Evolutionary conservation across 2,113 vertebrate genomes (phyloP), one percentile per base, ranked within the genome.

Genomic region (Ranitomeya imitator): DNA sequence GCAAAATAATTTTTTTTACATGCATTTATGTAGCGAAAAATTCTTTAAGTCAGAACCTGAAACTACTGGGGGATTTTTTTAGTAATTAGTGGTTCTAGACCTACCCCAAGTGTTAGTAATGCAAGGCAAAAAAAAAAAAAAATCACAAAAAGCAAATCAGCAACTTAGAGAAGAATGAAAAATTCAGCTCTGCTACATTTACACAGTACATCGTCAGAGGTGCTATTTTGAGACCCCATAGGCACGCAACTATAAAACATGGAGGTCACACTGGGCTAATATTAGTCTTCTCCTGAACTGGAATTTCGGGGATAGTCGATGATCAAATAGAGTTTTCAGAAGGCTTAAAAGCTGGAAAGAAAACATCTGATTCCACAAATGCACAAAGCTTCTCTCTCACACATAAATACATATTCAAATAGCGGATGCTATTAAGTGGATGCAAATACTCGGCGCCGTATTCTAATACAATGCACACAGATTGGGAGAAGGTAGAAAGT

Each of bases 311-410:
- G 52, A 81, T 67, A 87, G 55, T 71, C 51, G 4, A 37, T 71
- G 63, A 59, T 87, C 51, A 69, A 87, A 87, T 45, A 57, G 14
- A 63, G 60, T 79, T 55, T 86, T 79, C 74, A 71, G 7, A 71
- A 87, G 77, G 61, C 10, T 80, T 59, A 71, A 81, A 80, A 81
- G 63, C 60, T n/a, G 61, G 69, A 59, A 80, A 63, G 73, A 80
- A 87, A 87, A 87, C 86, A 87, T 87, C 77, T 87, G 86, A 87
- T 87, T 80, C 60, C 80, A 87, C 78, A 87, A 87, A 87, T 71
- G 23, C 52, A 57, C 86, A 59, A 21, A 31, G 51, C 63, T 55
- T 7, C 37, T 31, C 21, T 80, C 63, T 45, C n/a, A 63, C 77
- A 80, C 45, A 57, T 31, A 79, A 87, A 80, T 81, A 87, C 77